Evolutionary conservation across 2,888 invertebrate genomes (phyloP).

Genomic region (Acleris cristana): DNA sequence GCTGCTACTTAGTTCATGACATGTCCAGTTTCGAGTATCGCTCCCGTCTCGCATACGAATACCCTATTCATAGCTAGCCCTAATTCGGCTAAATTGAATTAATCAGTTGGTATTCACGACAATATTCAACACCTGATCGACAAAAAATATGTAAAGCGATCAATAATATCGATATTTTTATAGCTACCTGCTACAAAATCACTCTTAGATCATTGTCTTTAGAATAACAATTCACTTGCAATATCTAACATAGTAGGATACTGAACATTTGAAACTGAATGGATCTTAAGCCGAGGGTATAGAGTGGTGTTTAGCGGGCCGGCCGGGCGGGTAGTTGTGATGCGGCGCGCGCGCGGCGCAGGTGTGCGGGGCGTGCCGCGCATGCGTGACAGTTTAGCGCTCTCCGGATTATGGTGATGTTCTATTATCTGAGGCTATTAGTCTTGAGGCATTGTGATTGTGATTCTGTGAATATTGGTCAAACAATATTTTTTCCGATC

Average conservation of each 20-base stretch:
- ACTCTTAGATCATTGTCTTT: neutral
- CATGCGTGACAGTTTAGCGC: slow-evolving; percentile 50
- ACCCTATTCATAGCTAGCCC: slow-evolving; percentile 28
- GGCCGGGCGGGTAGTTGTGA: slow-evolving; percentile 48
- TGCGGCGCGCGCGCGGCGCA: slow-evolving; percentile 68
- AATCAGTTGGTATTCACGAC: slow-evolving; percentile 55
- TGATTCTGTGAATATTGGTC: too few relatives aligned
- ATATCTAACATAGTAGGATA: too few relatives aligned
- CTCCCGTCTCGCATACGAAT: slow-evolving; percentile 29
- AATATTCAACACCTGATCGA: slow-evolving; percentile 49
- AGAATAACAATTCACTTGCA: neutral
- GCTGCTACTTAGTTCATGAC: slow-evolving; percentile 33
- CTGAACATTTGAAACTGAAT: neutral
- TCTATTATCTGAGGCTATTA: slow-evolving; percentile 31
- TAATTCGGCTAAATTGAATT: slow-evolving; percentile 33
- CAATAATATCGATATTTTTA: slow-evolving; percentile 51
- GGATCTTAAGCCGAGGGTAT: neutral
- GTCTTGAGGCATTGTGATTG: neutral
- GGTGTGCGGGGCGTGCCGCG: slow-evolving; percentile 68
- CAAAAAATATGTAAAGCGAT: slow-evolving; percentile 54
- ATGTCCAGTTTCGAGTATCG: slow-evolving; percentile 34
- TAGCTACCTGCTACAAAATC: neutral
- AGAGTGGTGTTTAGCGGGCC: slow-evolving; percentile 1
- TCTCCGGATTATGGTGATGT: slow-evolving; percentile 4
- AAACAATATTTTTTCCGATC: too few relatives aligned